Evolutionary conservation across 2,113 vertebrate genomes (phyloP).

Genomic region (Lanius collurio): DNA sequence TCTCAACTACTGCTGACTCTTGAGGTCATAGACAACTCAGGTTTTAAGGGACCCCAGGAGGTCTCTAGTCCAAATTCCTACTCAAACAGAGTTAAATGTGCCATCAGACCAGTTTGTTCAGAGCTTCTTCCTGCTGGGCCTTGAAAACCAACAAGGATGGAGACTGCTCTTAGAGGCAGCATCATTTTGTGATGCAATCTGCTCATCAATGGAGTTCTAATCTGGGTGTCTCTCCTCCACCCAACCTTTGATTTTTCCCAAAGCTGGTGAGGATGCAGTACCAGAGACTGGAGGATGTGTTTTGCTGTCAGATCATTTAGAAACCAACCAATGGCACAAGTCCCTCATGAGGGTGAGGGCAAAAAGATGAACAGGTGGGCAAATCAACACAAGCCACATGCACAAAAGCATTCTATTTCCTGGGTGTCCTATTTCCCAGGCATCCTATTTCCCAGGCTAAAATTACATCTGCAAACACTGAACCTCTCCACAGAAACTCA

Average conservation of each 20-base stretch:
- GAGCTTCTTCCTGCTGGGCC: not conserved
- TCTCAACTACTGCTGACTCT: not conserved
- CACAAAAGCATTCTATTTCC: not conserved
- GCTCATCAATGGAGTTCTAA: not conserved
- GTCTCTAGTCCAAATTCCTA: not conserved
- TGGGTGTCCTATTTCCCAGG: not conserved
- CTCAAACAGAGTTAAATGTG: not conserved
- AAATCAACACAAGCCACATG: not conserved
- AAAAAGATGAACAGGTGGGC: not conserved
- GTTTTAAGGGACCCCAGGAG: not conserved
- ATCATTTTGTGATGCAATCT: fast-evolving
- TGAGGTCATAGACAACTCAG: not conserved
- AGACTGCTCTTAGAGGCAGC: not conserved
- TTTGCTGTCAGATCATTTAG: not conserved
- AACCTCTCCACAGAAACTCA: not conserved
- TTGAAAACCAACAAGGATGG: not conserved
- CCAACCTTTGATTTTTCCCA: not conserved
- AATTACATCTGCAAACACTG: not conserved
- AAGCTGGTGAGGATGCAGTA: fast-evolving
- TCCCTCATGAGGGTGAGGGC: not conserved
- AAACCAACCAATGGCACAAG: not conserved
- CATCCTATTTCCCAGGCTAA: not conserved
- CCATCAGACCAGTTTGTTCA: not conserved
- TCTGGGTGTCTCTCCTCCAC: not conserved
- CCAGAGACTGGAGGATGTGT: fast-evolving